Base-by-base conservation (phyloP, 2,797 vertebrate genomes). In the Malurus splendens region DNA sequence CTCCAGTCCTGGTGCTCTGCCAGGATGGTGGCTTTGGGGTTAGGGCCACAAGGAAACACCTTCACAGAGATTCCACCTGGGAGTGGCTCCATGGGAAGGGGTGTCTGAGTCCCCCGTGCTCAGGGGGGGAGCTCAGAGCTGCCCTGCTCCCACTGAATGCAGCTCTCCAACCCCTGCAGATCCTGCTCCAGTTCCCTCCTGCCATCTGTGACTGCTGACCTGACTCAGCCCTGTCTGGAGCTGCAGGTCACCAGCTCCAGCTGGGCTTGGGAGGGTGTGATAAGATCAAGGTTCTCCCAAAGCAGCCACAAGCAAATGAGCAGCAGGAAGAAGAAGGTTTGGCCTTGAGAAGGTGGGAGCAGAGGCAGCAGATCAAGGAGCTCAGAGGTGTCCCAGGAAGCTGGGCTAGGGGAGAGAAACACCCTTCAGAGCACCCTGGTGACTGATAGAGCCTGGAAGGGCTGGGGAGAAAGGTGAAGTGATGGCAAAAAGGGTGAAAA, bases 51-150 rank as follows among this genome's bases (percentile, higher is more conserved):
- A 4, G 36, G n/a, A 81, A 64, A n/a, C 42, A 15, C 10, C 18
- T 39, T 18, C 16, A 4, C 30, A 25, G 3, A 18, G 24, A 25
- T 55, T 71, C n/a, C 32, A 2, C 6, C 2, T 9, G 18, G 39
- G 45, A 16, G 22, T 23, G 41, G 28, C 33, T 60, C 30, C 12
- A 8, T 9, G 15, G 27, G 36, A 82, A 38, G 12, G 22, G 3
- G 18, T 65, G 14, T 65, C 22, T 14, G 54, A 38, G 33, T n/a
- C 12, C 24, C n/a, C 56, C 0, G 0, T 56, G 23, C 33, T 71
- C 48, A 12, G 22, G 5, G 39, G 39, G 20, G 36, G 32, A 70
- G 16, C 5, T 65, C 55, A 30, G 67, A 50, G 30, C 33, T 64
- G 32, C 38, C 2, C 1, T 56, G 55, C 8, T 50, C 15, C 48